phyloP scores from a whole-genome alignment of 2,888 invertebrate species.

The Anticlea derivata region DNA sequence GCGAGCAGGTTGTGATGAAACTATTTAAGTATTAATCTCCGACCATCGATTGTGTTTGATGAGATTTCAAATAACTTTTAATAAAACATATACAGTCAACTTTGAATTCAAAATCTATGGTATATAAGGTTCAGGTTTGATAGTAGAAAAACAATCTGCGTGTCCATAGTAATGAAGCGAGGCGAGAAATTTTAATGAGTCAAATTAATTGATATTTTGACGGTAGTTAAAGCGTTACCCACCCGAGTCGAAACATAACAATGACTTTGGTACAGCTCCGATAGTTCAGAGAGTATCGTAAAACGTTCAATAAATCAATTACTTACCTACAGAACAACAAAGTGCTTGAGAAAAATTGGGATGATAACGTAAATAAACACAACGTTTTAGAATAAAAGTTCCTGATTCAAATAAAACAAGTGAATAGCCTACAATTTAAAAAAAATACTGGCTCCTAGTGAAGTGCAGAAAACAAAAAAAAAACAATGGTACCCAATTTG shows the following conservation, averaged over 20 bases:
- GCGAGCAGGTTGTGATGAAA: conserved; percentile 29
- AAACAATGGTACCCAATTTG: not conserved
- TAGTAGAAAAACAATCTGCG: conserved; percentile 5
- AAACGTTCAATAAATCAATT: conserved; percentile 24
- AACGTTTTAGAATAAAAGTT: not conserved
- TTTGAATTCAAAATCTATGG: conserved; percentile 32
- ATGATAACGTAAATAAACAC: not conserved
- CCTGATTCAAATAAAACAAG: not conserved
- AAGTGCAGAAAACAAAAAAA: conserved; percentile 2
- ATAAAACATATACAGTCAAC: conserved; percentile 17
- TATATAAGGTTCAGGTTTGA: conserved; percentile 28
- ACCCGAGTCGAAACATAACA: conserved; percentile 47
- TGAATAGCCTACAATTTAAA: not conserved
- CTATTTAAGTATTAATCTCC: conserved; percentile 45
- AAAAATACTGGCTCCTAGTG: not conserved
- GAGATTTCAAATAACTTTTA: conserved; percentile 59
- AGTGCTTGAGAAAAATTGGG: not conserved
- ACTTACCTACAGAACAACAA: conserved; percentile 8
- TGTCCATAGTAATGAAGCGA: conserved; percentile 36
- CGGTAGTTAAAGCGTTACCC: conserved; percentile 44
- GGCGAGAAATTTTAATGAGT: conserved; percentile 62
- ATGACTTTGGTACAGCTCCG: conserved; percentile 20
- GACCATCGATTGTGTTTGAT: conserved; percentile 71
- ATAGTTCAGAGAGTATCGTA: conserved; percentile 31
- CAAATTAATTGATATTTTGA: conserved; percentile 71